Evolutionary conservation across 1,140 invertebrate species (phyloP).

Genomic region (Brachionus angularis): DNA sequence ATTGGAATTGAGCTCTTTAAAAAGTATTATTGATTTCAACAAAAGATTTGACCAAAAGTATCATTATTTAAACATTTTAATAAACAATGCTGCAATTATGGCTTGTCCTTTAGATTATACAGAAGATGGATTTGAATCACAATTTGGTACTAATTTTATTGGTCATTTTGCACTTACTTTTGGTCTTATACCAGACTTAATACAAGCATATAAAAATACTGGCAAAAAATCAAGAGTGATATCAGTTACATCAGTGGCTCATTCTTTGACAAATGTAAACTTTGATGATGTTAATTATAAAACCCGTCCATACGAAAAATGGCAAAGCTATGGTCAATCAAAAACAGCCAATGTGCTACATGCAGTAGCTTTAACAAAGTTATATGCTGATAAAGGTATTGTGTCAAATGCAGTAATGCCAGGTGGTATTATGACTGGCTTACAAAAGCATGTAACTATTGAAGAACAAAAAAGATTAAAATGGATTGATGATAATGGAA

Average conservation of each 20-base stretch:
- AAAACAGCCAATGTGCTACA: slow-evolving; percentile 36
- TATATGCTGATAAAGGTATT: neutral
- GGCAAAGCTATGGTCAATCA: slow-evolving; percentile 48
- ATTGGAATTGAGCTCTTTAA: slow-evolving; percentile 2
- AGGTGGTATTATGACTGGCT: neutral
- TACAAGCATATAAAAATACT: neutral
- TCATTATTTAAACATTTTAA: neutral
- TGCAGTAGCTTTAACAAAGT: slow-evolving; percentile 4
- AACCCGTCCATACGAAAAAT: slow-evolving; percentile 21
- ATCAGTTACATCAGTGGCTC: slow-evolving; percentile 9
- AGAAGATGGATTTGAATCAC: slow-evolving; percentile 49
- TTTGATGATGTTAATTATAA: slow-evolving; percentile 44
- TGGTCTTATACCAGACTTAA: neutral
- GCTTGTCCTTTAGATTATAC: slow-evolving; percentile 17
- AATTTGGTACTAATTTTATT: slow-evolving; percentile 51
- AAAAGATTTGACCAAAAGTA: neutral
- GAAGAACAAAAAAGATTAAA: neutral
- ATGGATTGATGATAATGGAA: neutral
- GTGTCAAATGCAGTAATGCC: slow-evolving; percentile 19
- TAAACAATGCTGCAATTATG: slow-evolving; percentile 41
- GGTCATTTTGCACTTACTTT: slow-evolving; percentile 49
- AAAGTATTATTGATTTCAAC: neutral
- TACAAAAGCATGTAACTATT: slow-evolving; percentile 5
- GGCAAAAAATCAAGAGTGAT: slow-evolving; percentile 18
- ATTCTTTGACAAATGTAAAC: slow-evolving; percentile 11